These are phyloP conservation scores for Cheilosia urbana DNA, from an alignment of 2,888 invertebrate species.

Conservation along the genomic window DNA sequence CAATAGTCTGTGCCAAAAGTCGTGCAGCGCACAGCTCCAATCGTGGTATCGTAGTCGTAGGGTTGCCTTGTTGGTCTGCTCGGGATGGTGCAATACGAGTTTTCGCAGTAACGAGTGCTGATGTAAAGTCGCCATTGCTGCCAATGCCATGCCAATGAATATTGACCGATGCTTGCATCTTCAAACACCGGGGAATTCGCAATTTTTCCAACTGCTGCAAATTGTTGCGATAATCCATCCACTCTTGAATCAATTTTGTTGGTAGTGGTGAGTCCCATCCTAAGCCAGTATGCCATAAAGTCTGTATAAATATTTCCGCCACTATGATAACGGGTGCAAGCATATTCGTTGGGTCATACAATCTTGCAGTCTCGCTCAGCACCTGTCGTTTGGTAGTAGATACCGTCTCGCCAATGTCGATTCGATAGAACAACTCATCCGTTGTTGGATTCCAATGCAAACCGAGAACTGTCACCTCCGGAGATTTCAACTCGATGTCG, in stretches of 20 bases:
- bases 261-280: conserved; percentile 24
- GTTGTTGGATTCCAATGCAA: too few relatives aligned
- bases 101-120: conserved; percentile 28
- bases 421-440: too few relatives aligned
- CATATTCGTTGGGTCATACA: conserved; percentile 39
- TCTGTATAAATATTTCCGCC: conserved; percentile 38
- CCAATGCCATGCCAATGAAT: conserved; percentile 41
- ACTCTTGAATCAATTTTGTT: conserved; percentile 16
- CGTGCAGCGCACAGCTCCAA: conserved; percentile 34
- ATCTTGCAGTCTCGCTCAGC: conserved; percentile 15
- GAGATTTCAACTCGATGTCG: too few relatives aligned
- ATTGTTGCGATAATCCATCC: conserved; percentile 14
- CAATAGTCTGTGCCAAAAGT: conserved; percentile 29
- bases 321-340: conserved; percentile 34
- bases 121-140: not conserved
- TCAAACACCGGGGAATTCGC: not conserved
- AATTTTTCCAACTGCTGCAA: conserved; percentile 4
- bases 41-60: conserved; percentile 19
- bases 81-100: conserved; percentile 19
- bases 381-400: too few relatives aligned
- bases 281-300: conserved; percentile 31
- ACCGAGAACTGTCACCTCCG: too few relatives aligned
- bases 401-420: too few relatives aligned
- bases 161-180: too few relatives aligned
- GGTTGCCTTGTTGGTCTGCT: conserved; percentile 10